Evolutionary conservation across 1,140 invertebrate genomes (phyloP).

Genomic region (Battus philenor): DNA sequence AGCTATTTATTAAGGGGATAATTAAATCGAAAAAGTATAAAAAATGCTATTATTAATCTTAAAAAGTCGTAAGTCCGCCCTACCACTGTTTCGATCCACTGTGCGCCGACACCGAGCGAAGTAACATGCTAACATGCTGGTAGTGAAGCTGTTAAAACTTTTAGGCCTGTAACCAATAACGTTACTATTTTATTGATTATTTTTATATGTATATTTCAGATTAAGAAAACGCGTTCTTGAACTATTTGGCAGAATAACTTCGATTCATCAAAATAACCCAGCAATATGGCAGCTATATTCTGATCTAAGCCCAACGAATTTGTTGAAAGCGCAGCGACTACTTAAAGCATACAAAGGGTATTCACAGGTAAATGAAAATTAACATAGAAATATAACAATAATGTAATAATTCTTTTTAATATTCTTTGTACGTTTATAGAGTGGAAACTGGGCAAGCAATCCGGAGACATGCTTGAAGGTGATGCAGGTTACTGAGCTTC

Average conservation of each 20-base stretch:
- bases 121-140: too few relatives aligned
- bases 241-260: constrained; percentile 89
- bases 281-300: constrained; percentile 89
- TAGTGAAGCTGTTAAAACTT: too few relatives aligned
- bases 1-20: too few relatives aligned
- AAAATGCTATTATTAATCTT: too few relatives aligned
- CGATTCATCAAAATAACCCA: constrained; percentile 80
- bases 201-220: constrained; percentile 26
- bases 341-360: constrained; percentile 79
- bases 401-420: too few relatives aligned
- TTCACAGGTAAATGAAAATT: constrained; percentile 64
- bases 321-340: constrained; percentile 79
- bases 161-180: too few relatives aligned
- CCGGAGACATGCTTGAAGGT: constrained; percentile 69
- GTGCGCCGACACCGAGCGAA: too few relatives aligned
- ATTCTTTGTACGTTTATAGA: constrained; percentile 61
- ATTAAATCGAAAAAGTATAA: too few relatives aligned
- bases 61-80: too few relatives aligned
- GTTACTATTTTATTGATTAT: neutral
- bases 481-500: constrained; percentile 40
- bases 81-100: too few relatives aligned
- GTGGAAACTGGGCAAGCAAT: constrained; percentile 78
- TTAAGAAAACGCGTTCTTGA: constrained; percentile 81
- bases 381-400: neutral
- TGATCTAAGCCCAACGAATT: constrained; percentile 78